A percentile compares a stretch with the other conserved stretches of the same genome.
These are phyloP conservation scores for Pecten maximus DNA, from an alignment of 2,888 invertebrate species.

Conservation along the genomic window DNA sequence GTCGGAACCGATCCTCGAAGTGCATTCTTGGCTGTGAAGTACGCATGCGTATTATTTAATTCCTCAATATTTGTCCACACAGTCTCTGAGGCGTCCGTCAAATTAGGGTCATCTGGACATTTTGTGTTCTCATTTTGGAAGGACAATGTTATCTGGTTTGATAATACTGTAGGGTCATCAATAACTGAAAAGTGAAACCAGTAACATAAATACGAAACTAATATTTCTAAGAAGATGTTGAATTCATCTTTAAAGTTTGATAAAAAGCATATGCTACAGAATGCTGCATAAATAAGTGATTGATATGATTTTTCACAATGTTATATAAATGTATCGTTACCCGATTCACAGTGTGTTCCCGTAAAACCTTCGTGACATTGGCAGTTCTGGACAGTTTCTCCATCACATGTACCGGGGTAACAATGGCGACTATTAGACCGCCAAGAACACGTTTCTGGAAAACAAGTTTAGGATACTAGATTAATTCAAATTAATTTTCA, in stretches of 20 bases:
- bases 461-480: too few species aligned
- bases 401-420: background rate
- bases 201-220: too few species aligned
- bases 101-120: background rate
- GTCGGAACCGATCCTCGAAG: background rate
- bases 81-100: background rate
- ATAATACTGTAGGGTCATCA: background rate
- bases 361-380: background rate
- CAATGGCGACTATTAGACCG: background rate
- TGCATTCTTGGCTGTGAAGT: background rate
- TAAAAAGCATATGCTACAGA: too few species aligned
- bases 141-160: background rate
- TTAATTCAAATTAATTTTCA: too few species aligned
- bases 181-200: background rate
- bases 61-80: slow-evolving; percentile 47
- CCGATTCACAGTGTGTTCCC: background rate
- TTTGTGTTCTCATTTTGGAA: background rate
- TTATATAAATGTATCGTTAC: too few species aligned
- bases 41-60: background rate
- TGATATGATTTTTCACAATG: too few species aligned
- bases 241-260: too few species aligned
- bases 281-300: too few species aligned
- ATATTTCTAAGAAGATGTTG: too few species aligned
- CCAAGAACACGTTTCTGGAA: slow-evolving; percentile 1
- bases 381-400: background rate